Conservation (phyloP, 2,888 invertebrate genomes). For the Thymelicus lineola region DNA sequence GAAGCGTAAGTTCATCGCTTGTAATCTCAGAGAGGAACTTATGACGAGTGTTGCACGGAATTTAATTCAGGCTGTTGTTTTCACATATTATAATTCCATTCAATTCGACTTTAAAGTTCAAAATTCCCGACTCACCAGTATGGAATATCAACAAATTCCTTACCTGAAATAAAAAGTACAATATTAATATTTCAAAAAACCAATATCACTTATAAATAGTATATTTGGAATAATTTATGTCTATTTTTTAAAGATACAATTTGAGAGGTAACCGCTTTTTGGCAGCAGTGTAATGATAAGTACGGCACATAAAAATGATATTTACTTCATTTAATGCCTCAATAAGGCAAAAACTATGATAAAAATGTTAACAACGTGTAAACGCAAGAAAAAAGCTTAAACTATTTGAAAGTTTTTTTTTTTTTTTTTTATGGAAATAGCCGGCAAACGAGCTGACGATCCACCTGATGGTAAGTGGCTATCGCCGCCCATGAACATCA, state of each 20-base stretch:
- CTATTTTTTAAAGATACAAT: no score
- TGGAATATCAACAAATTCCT: background rate
- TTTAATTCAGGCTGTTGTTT: background rate
- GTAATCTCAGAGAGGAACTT: constrained; percentile 55
- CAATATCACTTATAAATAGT: background rate
- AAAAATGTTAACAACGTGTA: constrained; percentile 9
- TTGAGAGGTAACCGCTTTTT: no score
- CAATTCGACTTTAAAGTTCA: no score
- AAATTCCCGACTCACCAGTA: background rate
- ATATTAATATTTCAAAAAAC: background rate
- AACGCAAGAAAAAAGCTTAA: constrained; percentile 29
- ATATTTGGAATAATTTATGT: no score
- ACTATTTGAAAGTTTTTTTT: constrained; percentile 37
- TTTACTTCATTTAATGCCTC: no score
- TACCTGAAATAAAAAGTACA: constrained; percentile 17
- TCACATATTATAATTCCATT: background rate
- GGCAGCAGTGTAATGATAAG: no score
- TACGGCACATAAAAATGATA: no score
- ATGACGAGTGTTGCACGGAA: constrained; percentile 20
- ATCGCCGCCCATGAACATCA: no score
- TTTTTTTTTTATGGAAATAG: no score
- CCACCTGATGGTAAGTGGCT: no score
- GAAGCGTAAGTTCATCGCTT: constrained; percentile 67
- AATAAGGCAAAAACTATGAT: background rate
- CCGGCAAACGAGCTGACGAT: no score